Evolutionary conservation across 2,113 vertebrate genomes (phyloP).

Genomic region (Caretta caretta): DNA sequence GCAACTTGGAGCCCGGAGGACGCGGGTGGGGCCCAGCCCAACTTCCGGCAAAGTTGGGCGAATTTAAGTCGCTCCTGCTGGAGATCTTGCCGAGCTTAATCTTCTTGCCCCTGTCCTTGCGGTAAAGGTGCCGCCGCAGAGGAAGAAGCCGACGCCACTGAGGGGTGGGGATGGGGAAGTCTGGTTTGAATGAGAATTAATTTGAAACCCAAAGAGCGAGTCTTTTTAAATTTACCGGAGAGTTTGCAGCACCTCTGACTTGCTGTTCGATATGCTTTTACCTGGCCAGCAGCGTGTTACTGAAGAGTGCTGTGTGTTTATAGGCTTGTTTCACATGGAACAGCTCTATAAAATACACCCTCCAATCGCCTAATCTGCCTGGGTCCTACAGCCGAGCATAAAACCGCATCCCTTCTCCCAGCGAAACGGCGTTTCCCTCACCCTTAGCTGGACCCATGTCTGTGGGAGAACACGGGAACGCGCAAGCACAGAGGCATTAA

Average conservation of each 20-base stretch:
- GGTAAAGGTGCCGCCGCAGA: too few species aligned
- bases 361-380: too few species aligned
- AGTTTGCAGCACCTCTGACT: neutral
- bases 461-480: too few species aligned
- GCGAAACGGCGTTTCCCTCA: neutral
- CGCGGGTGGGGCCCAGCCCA: neutral
- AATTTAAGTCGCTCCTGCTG: neutral
- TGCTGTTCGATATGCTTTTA: neutral
- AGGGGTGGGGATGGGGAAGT: too few species aligned
- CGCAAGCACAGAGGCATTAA: too few species aligned
- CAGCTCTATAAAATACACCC: neutral
- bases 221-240: neutral
- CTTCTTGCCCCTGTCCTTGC: neutral
- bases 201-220: neutral
- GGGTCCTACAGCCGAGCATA: too few species aligned
- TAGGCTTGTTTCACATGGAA: neutral
- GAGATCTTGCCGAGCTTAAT: neutral
- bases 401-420: neutral
- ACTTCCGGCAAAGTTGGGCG: neutral
- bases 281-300: neutral
- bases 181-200: neutral
- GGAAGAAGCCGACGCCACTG: too few species aligned
- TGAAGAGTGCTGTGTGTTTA: neutral
- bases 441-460: too few species aligned
- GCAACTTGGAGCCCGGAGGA: too few species aligned